Base-by-base conservation (phyloP, 2,888 invertebrate species). In the Agonopterix subpropinquella region DNA sequence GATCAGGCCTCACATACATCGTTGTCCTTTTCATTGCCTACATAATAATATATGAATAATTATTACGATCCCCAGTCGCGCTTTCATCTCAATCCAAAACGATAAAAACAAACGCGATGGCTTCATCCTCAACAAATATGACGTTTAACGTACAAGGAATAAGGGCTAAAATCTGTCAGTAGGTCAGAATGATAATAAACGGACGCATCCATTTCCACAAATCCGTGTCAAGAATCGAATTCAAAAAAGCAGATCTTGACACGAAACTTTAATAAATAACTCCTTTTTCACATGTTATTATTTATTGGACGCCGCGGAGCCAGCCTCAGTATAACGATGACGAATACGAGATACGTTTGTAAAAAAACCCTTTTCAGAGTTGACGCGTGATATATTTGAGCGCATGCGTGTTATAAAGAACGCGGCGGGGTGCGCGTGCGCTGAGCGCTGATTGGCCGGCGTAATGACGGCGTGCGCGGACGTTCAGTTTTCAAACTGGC, bases 301-400 rank as follows among this genome's bases (percentile, higher is more conserved):
- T 85, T 85, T 85, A 86, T 84, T 71, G 70, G 76, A 64, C 72
- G 71, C 68, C 73, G 61, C 55, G 63, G 54, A 64, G 63, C 69
- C 70, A 64, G 67, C 67, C 69, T 70, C 72, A 64, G 72, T 65
- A 60, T 80, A 86, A 86, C 86, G 86, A 87, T 87, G 87, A 88
- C 86, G 87, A 84, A 88, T 87, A 82, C 72, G 73, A 81, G 84
- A 84, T 84, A 78, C 75, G 80, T 80, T 79, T 75, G 79, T 81
- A 78, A 80, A 79, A 77, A 78, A 75, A 45, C 36, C 71, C 77
- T 78, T 84, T 80, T 73, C 72, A 72, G 73, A 64, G 64, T 69
- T 80, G 85, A 84, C 85, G 79, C 66, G 77, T 83, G 85, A 88
- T 83, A 85, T 86, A 87, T 87, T 72, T 75, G 65, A 60, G 78